Evolutionary conservation across 2,797 vertebrate species (phyloP).

Genomic region (Girardinus metallicus): DNA sequence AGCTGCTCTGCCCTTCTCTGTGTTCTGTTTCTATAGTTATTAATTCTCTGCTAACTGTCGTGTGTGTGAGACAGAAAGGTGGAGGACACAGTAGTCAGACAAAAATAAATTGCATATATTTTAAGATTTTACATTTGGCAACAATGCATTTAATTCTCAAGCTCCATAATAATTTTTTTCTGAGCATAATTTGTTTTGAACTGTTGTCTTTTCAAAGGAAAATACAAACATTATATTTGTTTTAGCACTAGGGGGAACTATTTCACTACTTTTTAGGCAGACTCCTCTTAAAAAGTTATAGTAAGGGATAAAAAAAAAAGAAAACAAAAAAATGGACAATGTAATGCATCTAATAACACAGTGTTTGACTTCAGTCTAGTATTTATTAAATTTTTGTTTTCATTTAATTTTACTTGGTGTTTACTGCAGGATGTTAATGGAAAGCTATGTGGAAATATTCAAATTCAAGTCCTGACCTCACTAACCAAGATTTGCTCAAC

Average conservation of each 20-base stretch:
- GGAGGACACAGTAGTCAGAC: neutral
- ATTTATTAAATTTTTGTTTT: neutral
- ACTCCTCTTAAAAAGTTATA: neutral
- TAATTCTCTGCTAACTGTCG: too few relatives aligned
- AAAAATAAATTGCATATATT: neutral
- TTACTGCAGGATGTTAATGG: conserved; percentile 8
- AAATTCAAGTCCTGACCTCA: conserved; percentile 61
- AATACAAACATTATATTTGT: neutral
- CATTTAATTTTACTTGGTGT: conserved; percentile 4
- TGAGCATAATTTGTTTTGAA: neutral
- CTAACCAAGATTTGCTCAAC: conserved; percentile 32
- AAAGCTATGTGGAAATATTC: conserved; percentile 64
- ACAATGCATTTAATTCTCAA: neutral
- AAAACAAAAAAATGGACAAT: neutral
- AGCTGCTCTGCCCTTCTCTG: too few relatives aligned
- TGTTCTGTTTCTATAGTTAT: too few relatives aligned
- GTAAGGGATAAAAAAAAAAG: neutral
- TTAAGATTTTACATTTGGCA: neutral
- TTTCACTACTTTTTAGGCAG: neutral
- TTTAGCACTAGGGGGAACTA: conserved; percentile 20
- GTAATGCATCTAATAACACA: neutral
- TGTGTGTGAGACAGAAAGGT: too few relatives aligned
- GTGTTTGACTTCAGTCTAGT: neutral
- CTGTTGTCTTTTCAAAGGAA: neutral
- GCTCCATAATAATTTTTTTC: neutral